Evolutionary conservation across 2,113 vertebrate species (phyloP), one percentile per base, ranked within the genome.

Genomic region (Echinops telfairi): DNA sequence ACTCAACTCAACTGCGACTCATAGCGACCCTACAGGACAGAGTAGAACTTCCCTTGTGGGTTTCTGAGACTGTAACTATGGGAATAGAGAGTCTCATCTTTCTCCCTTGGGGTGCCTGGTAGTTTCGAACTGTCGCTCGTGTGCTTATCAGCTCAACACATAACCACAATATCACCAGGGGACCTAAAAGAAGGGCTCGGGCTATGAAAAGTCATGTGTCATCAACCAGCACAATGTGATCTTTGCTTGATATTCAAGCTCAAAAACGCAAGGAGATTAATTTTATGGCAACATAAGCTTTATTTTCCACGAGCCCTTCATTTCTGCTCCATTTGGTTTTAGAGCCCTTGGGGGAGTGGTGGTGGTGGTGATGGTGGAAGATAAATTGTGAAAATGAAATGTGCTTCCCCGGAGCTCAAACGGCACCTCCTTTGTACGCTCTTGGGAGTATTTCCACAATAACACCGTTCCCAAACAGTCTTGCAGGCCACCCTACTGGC

Each of bases 211-310:
- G 64, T 64, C 79, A 83, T 25, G 78, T 20, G 40, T 76, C 58
- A 33, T 90, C 91, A 94, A 66, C 81, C 78, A 89, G 82, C 91
- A 86, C 82, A 70, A 73, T 80, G 76, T 91, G 79, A 86, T 78
- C 92, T 95, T 95, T 94, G 71, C 38, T 89, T 90, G 88, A 53
- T 86, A 53, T 80, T 22, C 23, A 68, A 76, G 70, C 88, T 95
- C 79, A 43, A 57, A 93, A 73, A 90, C 81, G 71, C 22, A 89
- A n/a, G 62, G 75, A 95, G 92, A 96, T 95, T 94, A 85, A 93
- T 90, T 94, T 92, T 83, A 95, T 58, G 92, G 95, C 66, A 62
- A 73, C 0, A 0, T 86, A 88, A 93, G 92, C 94, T 95, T 95
- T 90, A 90, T 92, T 92, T 86, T 82, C 93, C 83, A 75, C 0